Percentiles rank a stretch among this genome's conserved stretches.
Evolutionary conservation across 2,888 invertebrate species (phyloP).

Genomic region (Andrena hattorfiana): DNA sequence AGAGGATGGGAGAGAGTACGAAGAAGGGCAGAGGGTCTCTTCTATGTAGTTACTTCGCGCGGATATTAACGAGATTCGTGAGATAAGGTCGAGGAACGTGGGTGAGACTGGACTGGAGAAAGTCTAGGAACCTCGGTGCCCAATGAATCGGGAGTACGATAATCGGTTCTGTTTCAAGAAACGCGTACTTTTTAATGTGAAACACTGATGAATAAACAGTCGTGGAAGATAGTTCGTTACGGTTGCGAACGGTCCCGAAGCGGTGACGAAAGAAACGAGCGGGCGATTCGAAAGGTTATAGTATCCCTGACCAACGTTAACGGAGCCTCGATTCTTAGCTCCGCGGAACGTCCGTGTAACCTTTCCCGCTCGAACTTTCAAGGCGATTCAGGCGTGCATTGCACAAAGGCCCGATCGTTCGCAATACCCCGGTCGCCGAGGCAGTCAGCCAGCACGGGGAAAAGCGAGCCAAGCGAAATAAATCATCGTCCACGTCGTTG

Average conservation of each 20-base stretch:
- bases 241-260: neutral
- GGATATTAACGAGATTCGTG: constrained; percentile 13
- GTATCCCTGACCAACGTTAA: constrained; percentile 61
- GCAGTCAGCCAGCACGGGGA: neutral
- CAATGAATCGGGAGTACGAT: constrained; percentile 22
- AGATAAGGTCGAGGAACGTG: constrained; percentile 35
- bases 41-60: neutral
- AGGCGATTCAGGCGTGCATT: constrained; percentile 58
- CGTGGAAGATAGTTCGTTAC: neutral
- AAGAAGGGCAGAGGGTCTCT: constrained; percentile 4
- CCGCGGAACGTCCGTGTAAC: constrained; percentile 58
- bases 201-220: neutral
- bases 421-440: constrained; percentile 8
- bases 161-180: neutral
- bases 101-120: constrained; percentile 29
- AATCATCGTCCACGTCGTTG: constrained; percentile 5
- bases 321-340: constrained; percentile 51
- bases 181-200: neutral
- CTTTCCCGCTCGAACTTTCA: constrained; percentile 68
- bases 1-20: neutral
- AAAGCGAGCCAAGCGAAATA: constrained; percentile 16
- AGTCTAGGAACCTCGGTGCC: constrained; percentile 19
- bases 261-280: constrained; percentile 38
- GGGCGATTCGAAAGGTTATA: constrained; percentile 41
- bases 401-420: constrained; percentile 47